Evolutionary conservation across 2,888 invertebrate species (phyloP), one percentile per base, ranked within the genome.

Genomic region (Ashinkailepas kermadecensis): DNA sequence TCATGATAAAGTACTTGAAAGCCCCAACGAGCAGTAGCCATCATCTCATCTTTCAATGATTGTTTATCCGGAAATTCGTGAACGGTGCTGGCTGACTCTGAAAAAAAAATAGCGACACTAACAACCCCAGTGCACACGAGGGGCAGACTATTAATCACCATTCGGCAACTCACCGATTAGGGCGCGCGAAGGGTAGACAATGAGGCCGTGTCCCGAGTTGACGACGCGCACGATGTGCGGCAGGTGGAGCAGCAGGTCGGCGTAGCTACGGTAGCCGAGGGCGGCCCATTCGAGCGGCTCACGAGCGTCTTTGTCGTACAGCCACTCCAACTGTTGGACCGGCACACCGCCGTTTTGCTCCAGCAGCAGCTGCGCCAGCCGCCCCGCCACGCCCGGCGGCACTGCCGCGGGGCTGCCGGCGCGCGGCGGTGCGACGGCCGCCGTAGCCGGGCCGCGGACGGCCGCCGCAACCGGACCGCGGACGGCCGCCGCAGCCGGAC

Each of bases 331-430:
- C 39, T 39, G 25, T 4, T 12, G 39, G 25, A 15, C 9, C 12
- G 70, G 39, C 70, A 70, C 13, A 15, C 70, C 70, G 39, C 39
- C 70, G 21, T 11, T 13, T 4, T n/a, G 39, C 13, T 11, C 11
- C 13, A 70, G 70, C 70, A 70, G 70, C 70, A 70, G 12, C 70
- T 70, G 70, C 25, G 70, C 70, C 70, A 70, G 39, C 12, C 39
- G 25, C 13, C 70, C 70, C 0, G 70, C 70, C 39, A 39, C 39
- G 39, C 25, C 1, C 39, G 11, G 39, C 70, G 70, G 70, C 70
- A 70, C 70, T 59, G 12, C 59, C 15, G 59, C 59, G 59, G 59
- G 39, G 7, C 59, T 59, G 59, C 4, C 59, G 59, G 59, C 39
- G 4, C 39, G 59, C 59, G 59, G 11, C 59, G 59, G 12, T 7